Base-by-base conservation (phyloP, 2,113 vertebrate species). In the Pygoscelis antarcticus region DNA sequence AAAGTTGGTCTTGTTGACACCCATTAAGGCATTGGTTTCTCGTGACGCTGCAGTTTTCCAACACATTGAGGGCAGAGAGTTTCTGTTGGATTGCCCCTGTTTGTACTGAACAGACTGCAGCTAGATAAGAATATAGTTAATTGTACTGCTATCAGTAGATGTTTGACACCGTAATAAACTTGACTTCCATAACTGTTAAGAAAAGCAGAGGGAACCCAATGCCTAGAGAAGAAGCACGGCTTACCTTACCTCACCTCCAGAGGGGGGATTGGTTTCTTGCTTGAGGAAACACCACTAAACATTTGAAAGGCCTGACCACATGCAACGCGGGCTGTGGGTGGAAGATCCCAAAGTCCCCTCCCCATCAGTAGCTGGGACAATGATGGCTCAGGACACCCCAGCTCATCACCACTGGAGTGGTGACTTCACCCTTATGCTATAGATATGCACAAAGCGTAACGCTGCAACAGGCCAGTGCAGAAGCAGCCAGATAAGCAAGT, bases 91-190 rank as follows among this genome's bases (percentile, higher is more conserved):
- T 75, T 89, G 65, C 16, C 34, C 52, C 38, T 26, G 15, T 69
- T 87, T 44, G 44, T 11, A 76, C 52, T 83, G 74, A 94, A 83
- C 65, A 77, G 49, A 22, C 84, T 80, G 62, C 66, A 96, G 84
- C 82, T 65, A 91, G 93, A 91, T 91, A 95, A 91, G 32, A 40
- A 38, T 23, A 58, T 6, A 42, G 29, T 38, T 83, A 95, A 80
- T 44, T 85, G 11, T 52, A 42, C 57, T 26, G 46, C 36, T 96
- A 97, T 97, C 96, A 83, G 66, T 14, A 95, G 49, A 91, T 69
- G 75, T 74, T 93, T 86, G 71, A 96, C 95, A 95, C 92, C 77
- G 40, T 77, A 96, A 95, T 96, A 96, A 96, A 93, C 87, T 95
- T 95, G 93, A 96, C 96, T 96, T 96, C 55, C 46, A 2, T 88